Evolutionary conservation across 1,140 invertebrate genomes (phyloP).

Genomic region (Heliconius eleuchia): DNA sequence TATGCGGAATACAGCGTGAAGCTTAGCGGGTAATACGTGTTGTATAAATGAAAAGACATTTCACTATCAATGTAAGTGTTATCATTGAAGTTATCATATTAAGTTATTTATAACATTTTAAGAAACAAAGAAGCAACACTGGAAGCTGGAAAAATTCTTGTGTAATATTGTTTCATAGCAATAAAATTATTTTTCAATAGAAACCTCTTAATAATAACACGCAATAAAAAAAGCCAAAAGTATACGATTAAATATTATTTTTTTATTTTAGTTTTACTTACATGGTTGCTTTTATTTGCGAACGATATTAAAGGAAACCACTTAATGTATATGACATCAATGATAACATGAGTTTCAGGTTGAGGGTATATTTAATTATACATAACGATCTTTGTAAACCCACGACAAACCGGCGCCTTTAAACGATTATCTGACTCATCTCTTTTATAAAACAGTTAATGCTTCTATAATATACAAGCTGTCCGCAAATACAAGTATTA

Average conservation of each 20-base stretch:
- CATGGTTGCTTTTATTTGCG: too few relatives aligned
- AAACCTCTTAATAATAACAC: neutral
- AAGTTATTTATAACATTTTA: neutral
- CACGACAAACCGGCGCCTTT: neutral
- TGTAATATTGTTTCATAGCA: neutral
- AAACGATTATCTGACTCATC: neutral
- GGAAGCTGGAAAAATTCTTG: neutral
- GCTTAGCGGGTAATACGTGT: neutral
- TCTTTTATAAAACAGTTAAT: neutral
- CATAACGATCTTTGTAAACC: neutral
- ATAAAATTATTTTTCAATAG: neutral
- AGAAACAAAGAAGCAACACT: neutral
- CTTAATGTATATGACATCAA: neutral
- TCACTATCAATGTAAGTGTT: neutral
- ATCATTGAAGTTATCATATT: slow-evolving; percentile 6
- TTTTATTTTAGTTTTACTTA: neutral
- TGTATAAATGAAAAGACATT: neutral
- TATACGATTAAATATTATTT: neutral
- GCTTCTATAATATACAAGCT: neutral
- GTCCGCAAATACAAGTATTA: neutral
- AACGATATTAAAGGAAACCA: too few relatives aligned
- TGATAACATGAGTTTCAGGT: neutral
- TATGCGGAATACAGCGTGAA: too few relatives aligned
- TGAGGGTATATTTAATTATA: neutral
- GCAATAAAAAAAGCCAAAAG: too few relatives aligned